Percentiles rank a stretch among this genome's conserved stretches.
These are phyloP conservation scores for Arvicanthis niloticus DNA, from an alignment of 2,113 vertebrate genomes.

Conservation along the genomic window DNA sequence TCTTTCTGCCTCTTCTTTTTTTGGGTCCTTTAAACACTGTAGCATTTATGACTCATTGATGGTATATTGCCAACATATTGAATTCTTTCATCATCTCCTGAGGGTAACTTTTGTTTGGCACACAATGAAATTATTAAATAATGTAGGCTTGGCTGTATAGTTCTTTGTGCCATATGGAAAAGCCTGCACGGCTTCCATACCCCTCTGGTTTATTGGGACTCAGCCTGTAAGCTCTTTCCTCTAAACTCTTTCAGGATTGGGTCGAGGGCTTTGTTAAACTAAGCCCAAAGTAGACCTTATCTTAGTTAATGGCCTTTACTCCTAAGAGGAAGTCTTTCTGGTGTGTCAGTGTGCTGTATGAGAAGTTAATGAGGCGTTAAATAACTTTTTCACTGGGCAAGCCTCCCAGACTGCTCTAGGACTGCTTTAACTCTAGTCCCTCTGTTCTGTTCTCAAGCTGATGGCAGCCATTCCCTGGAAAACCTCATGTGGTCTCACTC, in stretches of 20 bases:
- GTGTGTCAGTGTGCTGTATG: not conserved
- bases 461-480: not conserved
- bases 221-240: not conserved
- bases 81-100: not conserved
- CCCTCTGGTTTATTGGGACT: not conserved
- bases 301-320: not conserved
- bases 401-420: not conserved
- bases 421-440: not conserved
- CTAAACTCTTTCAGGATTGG: not conserved
- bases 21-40: not conserved
- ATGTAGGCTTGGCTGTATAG: not conserved
- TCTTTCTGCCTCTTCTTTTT: not conserved
- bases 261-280: not conserved
- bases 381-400: not conserved
- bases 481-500: not conserved
- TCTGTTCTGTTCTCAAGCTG: not conserved
- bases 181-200: not conserved
- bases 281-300: not conserved
- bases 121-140: not conserved
- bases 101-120: slow-evolving; percentile 22
- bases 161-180: not conserved
- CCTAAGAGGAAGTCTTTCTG: not conserved
- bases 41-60: not conserved
- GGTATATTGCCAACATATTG: not conserved
- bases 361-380: not conserved